phyloP scores from a whole-genome alignment of 2,113 vertebrate genomes.

The Etheostoma cragini region DNA sequence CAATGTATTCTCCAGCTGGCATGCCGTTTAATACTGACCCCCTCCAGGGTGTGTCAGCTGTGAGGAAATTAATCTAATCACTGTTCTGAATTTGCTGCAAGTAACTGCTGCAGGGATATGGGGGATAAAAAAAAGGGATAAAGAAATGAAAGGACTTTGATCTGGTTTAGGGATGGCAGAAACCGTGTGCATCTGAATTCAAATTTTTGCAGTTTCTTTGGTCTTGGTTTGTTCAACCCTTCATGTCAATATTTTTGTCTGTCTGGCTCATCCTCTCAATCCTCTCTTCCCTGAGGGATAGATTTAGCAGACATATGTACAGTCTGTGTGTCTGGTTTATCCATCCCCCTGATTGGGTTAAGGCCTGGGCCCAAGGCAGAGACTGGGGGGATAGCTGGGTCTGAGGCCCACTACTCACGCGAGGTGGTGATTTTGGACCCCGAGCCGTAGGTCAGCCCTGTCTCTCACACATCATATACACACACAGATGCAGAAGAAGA shows the following conservation, averaged over 20 bases:
- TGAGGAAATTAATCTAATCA: constrained; percentile 78
- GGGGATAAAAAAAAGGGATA: constrained; percentile 19
- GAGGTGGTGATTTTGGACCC: constrained; percentile 77
- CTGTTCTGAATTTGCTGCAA: constrained; percentile 53
- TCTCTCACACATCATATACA: constrained; percentile 43
- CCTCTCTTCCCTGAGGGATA: constrained; percentile 33
- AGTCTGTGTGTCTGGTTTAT: constrained; percentile 75
- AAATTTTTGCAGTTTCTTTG: constrained; percentile 2
- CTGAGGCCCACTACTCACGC: constrained; percentile 59
- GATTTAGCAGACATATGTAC: constrained; percentile 68
- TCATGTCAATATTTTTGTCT: constrained; percentile 34
- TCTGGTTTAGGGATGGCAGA: neutral
- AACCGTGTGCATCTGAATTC: constrained; percentile 17
- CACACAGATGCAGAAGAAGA: constrained; percentile 34
- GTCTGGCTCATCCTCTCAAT: constrained; percentile 33
- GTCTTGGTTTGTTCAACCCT: constrained; percentile 12
- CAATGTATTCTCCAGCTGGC: constrained; percentile 73
- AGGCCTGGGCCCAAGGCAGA: constrained; percentile 46
- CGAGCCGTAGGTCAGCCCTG: constrained; percentile 75
- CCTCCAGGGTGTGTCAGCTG: constrained; percentile 65
- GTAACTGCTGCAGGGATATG: constrained; percentile 21
- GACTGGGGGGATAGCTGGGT: constrained; percentile 35
- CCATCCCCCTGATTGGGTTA: constrained; percentile 71
- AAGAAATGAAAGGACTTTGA: constrained; percentile 16
- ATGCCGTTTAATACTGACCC: constrained; percentile 63